A percentile compares a stretch with the other conserved stretches of the same genome.
Evolutionary conservation across 2,113 vertebrate species (phyloP).

Genomic region (Talpa occidentalis): DNA sequence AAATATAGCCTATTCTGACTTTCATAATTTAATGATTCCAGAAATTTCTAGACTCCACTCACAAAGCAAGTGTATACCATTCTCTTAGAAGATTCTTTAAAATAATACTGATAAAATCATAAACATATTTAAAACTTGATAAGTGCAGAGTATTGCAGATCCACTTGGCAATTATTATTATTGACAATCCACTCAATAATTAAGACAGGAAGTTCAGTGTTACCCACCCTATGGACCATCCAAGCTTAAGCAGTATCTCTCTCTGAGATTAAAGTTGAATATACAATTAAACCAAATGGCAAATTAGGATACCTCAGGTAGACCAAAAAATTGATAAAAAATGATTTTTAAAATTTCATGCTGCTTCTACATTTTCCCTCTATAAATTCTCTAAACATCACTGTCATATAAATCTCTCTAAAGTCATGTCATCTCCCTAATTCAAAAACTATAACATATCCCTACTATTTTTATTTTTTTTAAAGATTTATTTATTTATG

Average conservation of each 20-base stretch:
- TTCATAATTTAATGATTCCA: background rate
- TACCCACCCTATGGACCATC: background rate
- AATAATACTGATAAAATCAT: slow-evolving; percentile 2
- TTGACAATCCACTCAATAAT: background rate
- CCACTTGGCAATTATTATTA: background rate
- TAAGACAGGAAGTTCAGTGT: background rate
- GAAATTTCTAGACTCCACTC: slow-evolving; percentile 33
- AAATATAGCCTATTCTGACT: background rate
- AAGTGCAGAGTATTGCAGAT: background rate
- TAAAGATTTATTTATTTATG: too few relatives aligned
- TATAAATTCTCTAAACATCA: background rate
- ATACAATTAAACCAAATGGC: slow-evolving; percentile 19
- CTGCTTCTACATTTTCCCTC: background rate
- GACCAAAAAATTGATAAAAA: background rate
- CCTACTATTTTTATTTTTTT: slow-evolving; percentile 10
- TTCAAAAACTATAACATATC: slow-evolving; percentile 35
- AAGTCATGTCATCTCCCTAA: background rate
- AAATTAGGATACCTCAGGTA: background rate
- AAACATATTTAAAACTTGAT: background rate
- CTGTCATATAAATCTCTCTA: background rate
- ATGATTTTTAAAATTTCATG: background rate
- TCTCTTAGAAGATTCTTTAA: background rate
- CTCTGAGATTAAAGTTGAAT: background rate
- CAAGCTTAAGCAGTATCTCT: background rate
- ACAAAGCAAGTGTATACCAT: background rate